These are phyloP conservation scores for Alitta virens DNA, from an alignment of 2,888 invertebrate genomes.

Conservation along the genomic window DNA sequence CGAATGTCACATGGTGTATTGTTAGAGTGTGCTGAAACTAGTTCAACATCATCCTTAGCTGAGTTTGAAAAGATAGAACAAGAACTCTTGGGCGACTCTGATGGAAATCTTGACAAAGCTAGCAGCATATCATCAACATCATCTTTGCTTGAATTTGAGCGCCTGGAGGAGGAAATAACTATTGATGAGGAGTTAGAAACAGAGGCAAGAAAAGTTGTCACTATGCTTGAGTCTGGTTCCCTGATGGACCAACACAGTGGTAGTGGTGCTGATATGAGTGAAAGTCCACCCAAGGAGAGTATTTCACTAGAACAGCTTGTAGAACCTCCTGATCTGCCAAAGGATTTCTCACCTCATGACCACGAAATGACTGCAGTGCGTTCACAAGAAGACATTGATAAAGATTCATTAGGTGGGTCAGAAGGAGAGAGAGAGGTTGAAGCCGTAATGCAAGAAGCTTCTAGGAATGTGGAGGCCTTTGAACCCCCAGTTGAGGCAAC, in stretches of 20 bases:
- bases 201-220: conserved; percentile 55
- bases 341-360: conserved; percentile 13
- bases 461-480: conserved; percentile 26
- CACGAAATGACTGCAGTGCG: not conserved
- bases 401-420: conserved; percentile 18
- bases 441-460: conserved; percentile 30
- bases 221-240: conserved; percentile 50
- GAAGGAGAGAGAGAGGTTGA: conserved; percentile 24
- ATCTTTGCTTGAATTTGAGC: conserved; percentile 53
- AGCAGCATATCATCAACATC: conserved; percentile 49
- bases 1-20: conserved; percentile 42
- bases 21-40: conserved; percentile 26
- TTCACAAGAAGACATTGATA: conserved; percentile 16
- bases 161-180: conserved; percentile 39
- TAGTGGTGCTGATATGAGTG: conserved; percentile 19
- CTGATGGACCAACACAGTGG: conserved; percentile 32
- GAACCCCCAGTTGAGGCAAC: conserved; percentile 11
- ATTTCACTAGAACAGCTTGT: conserved; percentile 18
- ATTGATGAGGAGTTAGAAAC: conserved; percentile 50
- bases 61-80: conserved; percentile 91
- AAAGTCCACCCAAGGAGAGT: conserved; percentile 11
- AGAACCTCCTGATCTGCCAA: conserved; percentile 16
- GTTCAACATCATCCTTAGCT: conserved; percentile 68
- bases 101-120: conserved; percentile 18
- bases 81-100: conserved; percentile 59